A percentile compares a stretch with the other conserved stretches of the same genome.
Evolutionary conservation across 2,113 vertebrate species (phyloP).

Genomic region (Abramis brama): DNA sequence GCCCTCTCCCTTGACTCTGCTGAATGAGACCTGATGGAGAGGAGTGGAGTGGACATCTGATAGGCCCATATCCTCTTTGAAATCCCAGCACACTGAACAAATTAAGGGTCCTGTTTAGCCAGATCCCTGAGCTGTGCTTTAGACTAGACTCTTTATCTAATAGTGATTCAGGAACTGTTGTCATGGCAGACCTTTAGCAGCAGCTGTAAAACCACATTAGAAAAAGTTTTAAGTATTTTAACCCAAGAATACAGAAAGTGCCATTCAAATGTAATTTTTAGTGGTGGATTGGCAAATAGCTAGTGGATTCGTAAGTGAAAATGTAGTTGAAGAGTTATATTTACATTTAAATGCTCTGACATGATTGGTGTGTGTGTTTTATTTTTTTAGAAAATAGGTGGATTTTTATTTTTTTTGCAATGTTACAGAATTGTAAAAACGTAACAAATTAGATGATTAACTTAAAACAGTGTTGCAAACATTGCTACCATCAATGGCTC

Average conservation of each 20-base stretch:
- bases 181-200: conserved; percentile 28
- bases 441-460: background rate
- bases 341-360: background rate
- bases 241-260: background rate
- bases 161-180: conserved; percentile 2
- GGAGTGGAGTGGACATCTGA: conserved; percentile 37
- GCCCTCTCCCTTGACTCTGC: conserved; percentile 11
- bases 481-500: background rate
- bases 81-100: conserved; percentile 46
- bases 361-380: background rate
- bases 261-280: background rate
- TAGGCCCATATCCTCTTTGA: conserved; percentile 37
- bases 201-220: conserved; percentile 41
- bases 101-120: conserved; percentile 45
- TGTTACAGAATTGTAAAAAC: background rate
- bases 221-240: conserved; percentile 24
- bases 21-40: conserved; percentile 3
- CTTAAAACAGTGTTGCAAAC: background rate
- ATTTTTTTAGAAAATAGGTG: no score
- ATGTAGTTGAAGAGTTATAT: no score
- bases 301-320: background rate
- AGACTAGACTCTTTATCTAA: conserved; percentile 52
- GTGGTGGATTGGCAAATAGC: background rate
- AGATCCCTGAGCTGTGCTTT: conserved; percentile 48
- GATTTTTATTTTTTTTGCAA: background rate